Base-by-base conservation (phyloP, 2,797 vertebrate genomes). In the Cirrhinus mrigala region DNA sequence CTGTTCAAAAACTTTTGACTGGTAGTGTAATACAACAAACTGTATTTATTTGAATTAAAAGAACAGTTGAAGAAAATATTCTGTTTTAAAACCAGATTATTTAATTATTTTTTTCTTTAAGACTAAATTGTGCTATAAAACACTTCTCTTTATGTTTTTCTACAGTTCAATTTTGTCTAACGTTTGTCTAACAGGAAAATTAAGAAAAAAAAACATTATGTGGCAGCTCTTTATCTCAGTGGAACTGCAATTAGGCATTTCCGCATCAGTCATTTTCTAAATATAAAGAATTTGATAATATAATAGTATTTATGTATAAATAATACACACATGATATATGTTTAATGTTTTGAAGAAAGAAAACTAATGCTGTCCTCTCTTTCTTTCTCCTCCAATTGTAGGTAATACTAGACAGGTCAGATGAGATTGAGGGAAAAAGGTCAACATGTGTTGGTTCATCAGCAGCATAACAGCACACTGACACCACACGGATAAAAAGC, bases 381-480 rank as follows among this genome's bases (percentile, higher is more conserved):
- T 44, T 48, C 22, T 73, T 33, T 81, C 71, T 58, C 29, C 27
- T 24, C 75, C 64, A 84, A 89, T 90, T 86, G 79, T 76, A 85
- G 73, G 81, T 77, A 85, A 83, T 78, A 79, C 58, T 83, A 86
- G 83, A 89, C 82, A 75, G 80, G 81, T 69, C 68, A 84, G 86
- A 90, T 76, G 81, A 84, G 74, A 84, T 73, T 48, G 69, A 33
- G 22, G 24, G 56, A 48, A 77, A 76, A 79, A 86, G 79, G 78
- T 89, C 37, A 76, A 87, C 77, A 48, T 16, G 48, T 79, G 76
- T 54, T 85, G 79, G 73, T 86, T 87, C 79, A 84, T 85, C 52
- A 86, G 73, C 86, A 86, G 64, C 18, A 56, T 83, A 84, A 81
- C 82, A 79, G 69, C 62, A 68, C 74, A 37, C 52, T 66, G 44